Evolutionary conservation across 2,797 vertebrate genomes (phyloP), one percentile per base, ranked within the genome.

Genomic region (Pangasius larnaudii): DNA sequence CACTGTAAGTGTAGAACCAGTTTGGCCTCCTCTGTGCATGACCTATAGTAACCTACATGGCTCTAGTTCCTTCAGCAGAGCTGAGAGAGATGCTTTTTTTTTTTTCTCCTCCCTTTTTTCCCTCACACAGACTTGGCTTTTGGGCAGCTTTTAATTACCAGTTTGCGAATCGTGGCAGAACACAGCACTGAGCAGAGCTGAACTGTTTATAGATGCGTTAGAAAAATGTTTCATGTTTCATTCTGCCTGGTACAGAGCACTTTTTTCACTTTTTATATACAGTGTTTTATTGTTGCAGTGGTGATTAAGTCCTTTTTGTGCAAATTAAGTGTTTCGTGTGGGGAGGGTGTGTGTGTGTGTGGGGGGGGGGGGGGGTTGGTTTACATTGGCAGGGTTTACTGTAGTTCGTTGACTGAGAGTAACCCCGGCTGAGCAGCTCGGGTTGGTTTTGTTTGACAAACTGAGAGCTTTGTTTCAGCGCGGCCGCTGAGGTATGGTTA

Each of bases 371-470:
- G 33, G 18, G 79, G 75, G 83, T 39, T 39, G 59, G 6, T n/a
- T 78, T 79, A 75, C 86, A n/a, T 53, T 3, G 46, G 90, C 86
- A 49, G 85, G 91, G 95, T 94, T 96, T 94, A 97, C 93, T 94
- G 53, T 46, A 93, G 96, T 95, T 94, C 95, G 91, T 89, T 96
- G 96, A 95, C 96, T 72, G 90, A 3, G 18, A 95, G 95, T 96
- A 96, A 97, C 96, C 96, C 88, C 5, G n/a, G 63, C 90, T 89
- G 81, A 91, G 88, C 89, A 67, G 94, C 95, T 92, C 56, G 90
- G 85, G 87, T 91, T 93, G 86, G 87, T 91, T 93, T 92, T 92
- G 93, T 94, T 93, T 93, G 92, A 94, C 93, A 93, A 92, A 92
- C 93, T 92, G 92, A 92, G 93, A 90, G 13, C 95, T 95, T 95